Evolutionary conservation across 2,113 vertebrate genomes (phyloP), one percentile per base, ranked within the genome.

Genomic region (Anguilla rostrata): DNA sequence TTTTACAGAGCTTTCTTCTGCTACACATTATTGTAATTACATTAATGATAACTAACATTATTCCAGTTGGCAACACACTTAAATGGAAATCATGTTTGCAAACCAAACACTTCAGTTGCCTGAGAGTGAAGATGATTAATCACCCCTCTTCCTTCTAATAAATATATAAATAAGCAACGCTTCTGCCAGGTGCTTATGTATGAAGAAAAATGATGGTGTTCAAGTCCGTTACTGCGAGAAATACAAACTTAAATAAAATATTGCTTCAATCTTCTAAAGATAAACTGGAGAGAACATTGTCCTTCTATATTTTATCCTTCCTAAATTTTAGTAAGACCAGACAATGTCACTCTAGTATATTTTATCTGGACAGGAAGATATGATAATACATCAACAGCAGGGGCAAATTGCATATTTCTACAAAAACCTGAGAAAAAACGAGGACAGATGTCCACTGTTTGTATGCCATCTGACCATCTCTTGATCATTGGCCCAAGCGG

Each of bases 151-250:
- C 26, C 87, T 81, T 34, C 82, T 60, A 81, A 88, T 78, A 86
- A 85, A 87, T 85, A 82, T 40, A 86, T 89, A 75, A 85, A 87
- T 84, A 87, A 78, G 43, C 39, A 82, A 82, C 40, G 66, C 53
- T 83, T 83, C 49, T 85, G 39, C 56, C 86, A 91, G 89, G 87
- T 89, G 84, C 53, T 89, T 34, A 11, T n/a, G 63, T 86, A 91
- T 89, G 88, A 90, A 90, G 85, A 86, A 86, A 83, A 89, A 88
- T 84, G 11, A 84, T 0, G 0, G 12, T 85, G 60, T 29, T 82
- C 18, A 29, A 82, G 34, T 39, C 34, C 71, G 60, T 66, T 66
- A 11, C 34, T 81, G 39, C 83, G 56, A 80, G 39, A 41, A 18
- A 80, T 81, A 41, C 22, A 39, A 12, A 83, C 11, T 12, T 66